A percentile compares a stretch with the other conserved stretches of the same genome.
phyloP scores from a whole-genome alignment of 2,888 invertebrate genomes.

The Erebia palarica region DNA sequence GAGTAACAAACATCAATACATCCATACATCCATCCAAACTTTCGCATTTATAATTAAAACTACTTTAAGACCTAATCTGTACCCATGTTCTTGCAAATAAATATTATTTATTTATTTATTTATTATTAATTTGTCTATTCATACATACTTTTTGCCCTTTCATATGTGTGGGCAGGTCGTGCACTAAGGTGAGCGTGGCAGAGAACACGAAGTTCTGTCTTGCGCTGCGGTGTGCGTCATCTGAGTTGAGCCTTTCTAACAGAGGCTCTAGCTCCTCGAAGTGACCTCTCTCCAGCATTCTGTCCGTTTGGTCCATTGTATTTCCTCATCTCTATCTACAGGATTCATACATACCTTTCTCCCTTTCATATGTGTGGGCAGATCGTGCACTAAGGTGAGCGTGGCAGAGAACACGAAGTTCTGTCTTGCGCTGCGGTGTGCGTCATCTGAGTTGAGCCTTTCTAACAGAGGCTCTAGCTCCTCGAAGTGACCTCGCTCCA shows the following conservation, averaged over 20 bases:
- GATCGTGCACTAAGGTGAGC: too few species aligned
- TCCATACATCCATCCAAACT: too few species aligned
- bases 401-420: constrained; percentile 99
- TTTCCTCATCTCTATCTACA: too few species aligned
- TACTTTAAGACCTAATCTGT: too few species aligned
- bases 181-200: constrained; percentile 96
- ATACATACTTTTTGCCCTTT: constrained; percentile 78
- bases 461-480: constrained; percentile 93
- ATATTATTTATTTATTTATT: too few species aligned
- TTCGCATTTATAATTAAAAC: too few species aligned
- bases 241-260: constrained; percentile 89
- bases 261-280: constrained; percentile 94
- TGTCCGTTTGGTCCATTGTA: constrained; percentile 96
- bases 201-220: constrained; percentile 98
- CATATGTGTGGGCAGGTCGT: constrained; percentile 90
- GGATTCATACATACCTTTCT: constrained; percentile 65
- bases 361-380: constrained; percentile 89
- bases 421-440: constrained; percentile 85
- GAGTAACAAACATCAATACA: too few species aligned
- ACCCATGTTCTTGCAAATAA: too few species aligned
- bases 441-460: constrained; percentile 87
- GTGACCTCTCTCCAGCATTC: constrained; percentile 98
- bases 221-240: constrained; percentile 79
- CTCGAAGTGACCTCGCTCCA: constrained; percentile 97
- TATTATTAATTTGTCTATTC: too few species aligned